Evolutionary conservation across 2,888 invertebrate genomes (phyloP), one percentile per base, ranked within the genome.

Genomic region (Drosophila cracens): DNA sequence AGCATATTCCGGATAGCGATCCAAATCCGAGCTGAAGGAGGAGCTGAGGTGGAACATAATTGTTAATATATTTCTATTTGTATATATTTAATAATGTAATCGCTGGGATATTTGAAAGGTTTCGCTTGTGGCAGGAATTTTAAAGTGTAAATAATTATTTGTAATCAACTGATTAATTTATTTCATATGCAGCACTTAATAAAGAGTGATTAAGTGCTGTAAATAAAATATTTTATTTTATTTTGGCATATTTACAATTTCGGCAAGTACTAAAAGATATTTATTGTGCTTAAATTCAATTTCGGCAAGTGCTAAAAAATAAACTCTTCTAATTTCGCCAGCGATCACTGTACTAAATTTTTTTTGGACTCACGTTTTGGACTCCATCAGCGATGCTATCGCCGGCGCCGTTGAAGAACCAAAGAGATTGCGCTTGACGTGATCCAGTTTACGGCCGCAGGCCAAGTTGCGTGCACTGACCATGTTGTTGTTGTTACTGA

Each of bases 1-100:
- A 95, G 96, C 96, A 94, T 95, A 95, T 94, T 92, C 91, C 79
- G 92, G 93, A 57, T 91, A 87, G 57, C 90, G 90, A 54, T 93
- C 92, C 51, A 93, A 69, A 73, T 92, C 92, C 48, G 92, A 87
- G 53, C 77, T 88, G 43, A 92, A 91, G 60, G 88, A 77, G 76
- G 90, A 93, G 69, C 91, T 92, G 64, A 11, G 76, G 5, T 76
- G 8, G 51, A 21, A 65, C 3, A 40, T 18, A 13, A 18, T 7
- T 10, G 18, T 40, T 29, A 18, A 18, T 40, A 40, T 25, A 33
- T 38, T 38, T n/a, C 0, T 13, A n/a, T 29, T n/a, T 13, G 27
- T 29, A 7, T 40, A 8, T 8, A n/a, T 33, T 33, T 8, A 25
- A 46, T 25, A 43, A 11, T 18, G 27, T 40, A 38, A n/a, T 29